These are phyloP conservation scores for Acromyrmex charruanus DNA, from an alignment of 1,140 invertebrate genomes.

Conservation along the genomic window DNA sequence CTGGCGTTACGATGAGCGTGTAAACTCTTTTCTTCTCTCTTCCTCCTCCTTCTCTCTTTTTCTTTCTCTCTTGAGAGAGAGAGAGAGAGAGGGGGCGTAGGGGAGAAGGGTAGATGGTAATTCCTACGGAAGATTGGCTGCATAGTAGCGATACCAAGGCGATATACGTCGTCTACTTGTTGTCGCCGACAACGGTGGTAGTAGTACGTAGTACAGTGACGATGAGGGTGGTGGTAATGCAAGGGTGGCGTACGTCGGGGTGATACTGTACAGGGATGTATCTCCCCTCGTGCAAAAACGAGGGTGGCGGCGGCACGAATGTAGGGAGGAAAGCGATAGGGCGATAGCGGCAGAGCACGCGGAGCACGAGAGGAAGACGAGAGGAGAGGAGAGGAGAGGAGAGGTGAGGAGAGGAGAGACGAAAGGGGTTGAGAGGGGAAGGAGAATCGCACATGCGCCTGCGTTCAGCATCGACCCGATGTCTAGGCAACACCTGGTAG, in stretches of 20 bases:
- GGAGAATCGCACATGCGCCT: conserved; percentile 78
- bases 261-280: conserved; percentile 53
- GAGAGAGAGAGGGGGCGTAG: background rate
- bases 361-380: conserved; percentile 20
- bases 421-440: background rate
- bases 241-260: conserved; percentile 55
- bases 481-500: conserved; percentile 84
- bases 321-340: background rate
- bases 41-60: background rate
- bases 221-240: conserved; percentile 39
- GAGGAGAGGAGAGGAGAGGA: no score
- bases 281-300: conserved; percentile 64
- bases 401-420: background rate
- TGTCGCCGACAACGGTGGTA: conserved; percentile 54
- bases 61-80: no score
- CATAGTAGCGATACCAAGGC: conserved; percentile 69
- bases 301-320: conserved; percentile 42
- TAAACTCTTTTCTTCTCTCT: conserved; percentile 39
- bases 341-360: background rate
- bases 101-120: conserved; percentile 53
- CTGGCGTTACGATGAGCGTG: conserved; percentile 61
- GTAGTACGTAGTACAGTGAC: conserved; percentile 3
- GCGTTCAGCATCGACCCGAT: conserved; percentile 81
- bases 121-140: conserved; percentile 75
- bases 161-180: conserved; percentile 71